Conservation (phyloP, 2,797 vertebrate species). For the Vipera ursinii region DNA sequence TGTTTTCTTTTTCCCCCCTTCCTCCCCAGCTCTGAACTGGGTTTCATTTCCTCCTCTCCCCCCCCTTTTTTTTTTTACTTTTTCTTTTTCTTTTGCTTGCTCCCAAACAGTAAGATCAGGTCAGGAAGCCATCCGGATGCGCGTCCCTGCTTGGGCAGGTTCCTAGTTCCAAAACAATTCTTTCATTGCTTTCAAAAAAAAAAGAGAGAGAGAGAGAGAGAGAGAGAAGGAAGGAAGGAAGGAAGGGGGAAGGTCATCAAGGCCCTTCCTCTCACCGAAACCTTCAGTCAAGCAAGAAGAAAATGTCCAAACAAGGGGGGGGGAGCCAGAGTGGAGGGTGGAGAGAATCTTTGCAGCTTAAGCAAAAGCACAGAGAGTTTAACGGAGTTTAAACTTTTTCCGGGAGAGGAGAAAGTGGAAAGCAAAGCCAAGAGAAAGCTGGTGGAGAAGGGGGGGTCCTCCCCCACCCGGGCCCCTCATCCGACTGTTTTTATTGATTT, state of each 20-base stretch:
- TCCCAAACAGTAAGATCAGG: slow-evolving; percentile 38
- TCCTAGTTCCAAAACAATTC: not conserved
- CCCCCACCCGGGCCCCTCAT: slow-evolving; percentile 71
- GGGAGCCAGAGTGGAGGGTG: not conserved
- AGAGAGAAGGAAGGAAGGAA: not conserved
- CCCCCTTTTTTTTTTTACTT: not conserved
- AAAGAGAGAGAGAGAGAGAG: not conserved
- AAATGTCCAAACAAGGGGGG: too few species aligned
- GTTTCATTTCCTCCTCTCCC: slow-evolving; percentile 28
- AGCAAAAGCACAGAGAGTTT: slow-evolving; percentile 51
- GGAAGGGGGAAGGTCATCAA: slow-evolving; percentile 29
- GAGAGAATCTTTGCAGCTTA: slow-evolving; percentile 33
- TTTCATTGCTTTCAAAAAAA: not conserved
- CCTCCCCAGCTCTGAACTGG: not conserved
- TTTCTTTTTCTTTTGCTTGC: too few species aligned
- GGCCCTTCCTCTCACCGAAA: slow-evolving; percentile 41
- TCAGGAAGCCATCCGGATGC: slow-evolving; percentile 64
- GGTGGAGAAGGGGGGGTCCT: slow-evolving; percentile 58
- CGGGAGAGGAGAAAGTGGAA: slow-evolving; percentile 66
- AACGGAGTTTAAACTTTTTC: slow-evolving; percentile 66
- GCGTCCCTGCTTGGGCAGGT: not conserved
- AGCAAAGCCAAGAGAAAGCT: slow-evolving; percentile 55
- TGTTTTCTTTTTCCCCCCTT: not conserved
- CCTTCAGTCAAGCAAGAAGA: slow-evolving; percentile 7
- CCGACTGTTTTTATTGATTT: slow-evolving; percentile 77